A percentile compares a stretch with the other conserved stretches of the same genome.
phyloP scores from a whole-genome alignment of 1,140 invertebrate genomes.

The Dysdera silvatica region DNA sequence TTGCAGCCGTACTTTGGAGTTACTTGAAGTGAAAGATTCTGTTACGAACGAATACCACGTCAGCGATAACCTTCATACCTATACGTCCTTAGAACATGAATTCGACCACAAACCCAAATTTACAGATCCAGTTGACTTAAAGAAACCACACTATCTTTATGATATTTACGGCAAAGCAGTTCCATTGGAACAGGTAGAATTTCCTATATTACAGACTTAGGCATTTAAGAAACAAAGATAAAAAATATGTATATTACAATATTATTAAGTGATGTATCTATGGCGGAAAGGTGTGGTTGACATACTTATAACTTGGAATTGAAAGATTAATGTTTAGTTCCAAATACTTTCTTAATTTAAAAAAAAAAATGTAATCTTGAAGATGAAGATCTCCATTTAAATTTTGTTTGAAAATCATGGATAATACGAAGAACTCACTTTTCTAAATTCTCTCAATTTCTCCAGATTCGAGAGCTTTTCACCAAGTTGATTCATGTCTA shows the following conservation, averaged over 20 bases:
- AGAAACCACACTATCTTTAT: slow-evolving; percentile 19
- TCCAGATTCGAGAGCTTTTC: slow-evolving; percentile 10
- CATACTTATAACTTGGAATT: no score
- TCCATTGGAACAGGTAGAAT: slow-evolving; percentile 10
- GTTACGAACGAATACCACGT: not conserved
- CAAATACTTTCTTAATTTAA: no score
- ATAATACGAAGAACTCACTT: not conserved
- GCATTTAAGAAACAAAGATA: no score
- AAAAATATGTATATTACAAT: no score
- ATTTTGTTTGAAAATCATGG: no score
- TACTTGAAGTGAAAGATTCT: not conserved
- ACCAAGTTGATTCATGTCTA: slow-evolving; percentile 8
- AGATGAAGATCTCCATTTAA: no score
- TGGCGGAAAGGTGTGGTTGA: no score
- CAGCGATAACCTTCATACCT: not conserved
- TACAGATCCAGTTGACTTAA: slow-evolving; percentile 16
- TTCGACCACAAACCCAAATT: slow-evolving; percentile 11
- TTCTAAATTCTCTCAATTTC: not conserved
- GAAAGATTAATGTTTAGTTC: no score
- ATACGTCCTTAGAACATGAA: not conserved
- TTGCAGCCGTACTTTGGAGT: slow-evolving; percentile 7
- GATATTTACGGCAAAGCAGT: slow-evolving; percentile 2
- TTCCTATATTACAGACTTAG: no score
- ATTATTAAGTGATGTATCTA: no score
- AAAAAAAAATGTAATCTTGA: no score